These are phyloP conservation scores for Gadopsis bispinosus DNA, from an alignment of 2,797 vertebrate genomes.

Conservation along the genomic window DNA sequence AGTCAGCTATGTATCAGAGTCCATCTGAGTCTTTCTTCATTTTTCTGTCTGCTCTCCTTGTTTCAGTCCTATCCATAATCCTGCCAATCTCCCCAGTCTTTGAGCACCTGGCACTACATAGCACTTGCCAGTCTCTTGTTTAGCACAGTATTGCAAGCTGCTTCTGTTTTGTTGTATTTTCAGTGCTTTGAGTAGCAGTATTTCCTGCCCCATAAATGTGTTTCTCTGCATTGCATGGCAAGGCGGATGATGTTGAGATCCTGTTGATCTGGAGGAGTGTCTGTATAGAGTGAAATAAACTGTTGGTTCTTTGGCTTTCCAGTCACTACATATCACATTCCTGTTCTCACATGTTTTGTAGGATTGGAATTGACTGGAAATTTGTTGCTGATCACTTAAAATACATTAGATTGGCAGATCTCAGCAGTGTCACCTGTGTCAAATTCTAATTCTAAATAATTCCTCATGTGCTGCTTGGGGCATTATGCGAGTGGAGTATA, in stretches of 20 bases:
- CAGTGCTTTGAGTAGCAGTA: slow-evolving; percentile 32
- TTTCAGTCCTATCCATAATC: slow-evolving; percentile 62
- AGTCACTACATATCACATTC: slow-evolving; percentile 30
- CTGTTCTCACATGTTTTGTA: slow-evolving; percentile 28
- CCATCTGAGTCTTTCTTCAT: slow-evolving; percentile 57
- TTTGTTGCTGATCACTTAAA: slow-evolving; percentile 25
- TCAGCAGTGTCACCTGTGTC: slow-evolving; percentile 5
- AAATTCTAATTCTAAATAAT: slow-evolving; percentile 35
- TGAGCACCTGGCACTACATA: slow-evolving; percentile 60
- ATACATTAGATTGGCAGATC: slow-evolving; percentile 25
- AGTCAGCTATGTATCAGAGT: slow-evolving; percentile 62
- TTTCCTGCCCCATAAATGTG: slow-evolving; percentile 17
- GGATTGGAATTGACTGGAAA: slow-evolving; percentile 17
- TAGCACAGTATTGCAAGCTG: slow-evolving; percentile 26
- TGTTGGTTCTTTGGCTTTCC: slow-evolving; percentile 33
- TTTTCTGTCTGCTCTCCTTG: slow-evolving; percentile 39
- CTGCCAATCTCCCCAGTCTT: slow-evolving; percentile 62
- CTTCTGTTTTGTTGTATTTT: slow-evolving; percentile 45
- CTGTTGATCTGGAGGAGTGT: slow-evolving; percentile 39
- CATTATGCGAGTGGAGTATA: slow-evolving; percentile 26
- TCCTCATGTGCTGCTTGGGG: slow-evolving; percentile 19
- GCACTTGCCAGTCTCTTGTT: slow-evolving; percentile 56
- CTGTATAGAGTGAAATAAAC: slow-evolving; percentile 35
- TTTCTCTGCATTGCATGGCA: slow-evolving; percentile 29
- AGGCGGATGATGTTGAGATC: slow-evolving; percentile 38